Percentiles rank a stretch among this genome's conserved stretches.
These are phyloP conservation scores for Calyptomena viridis DNA, from an alignment of 2,113 vertebrate species.

Conservation along the genomic window DNA sequence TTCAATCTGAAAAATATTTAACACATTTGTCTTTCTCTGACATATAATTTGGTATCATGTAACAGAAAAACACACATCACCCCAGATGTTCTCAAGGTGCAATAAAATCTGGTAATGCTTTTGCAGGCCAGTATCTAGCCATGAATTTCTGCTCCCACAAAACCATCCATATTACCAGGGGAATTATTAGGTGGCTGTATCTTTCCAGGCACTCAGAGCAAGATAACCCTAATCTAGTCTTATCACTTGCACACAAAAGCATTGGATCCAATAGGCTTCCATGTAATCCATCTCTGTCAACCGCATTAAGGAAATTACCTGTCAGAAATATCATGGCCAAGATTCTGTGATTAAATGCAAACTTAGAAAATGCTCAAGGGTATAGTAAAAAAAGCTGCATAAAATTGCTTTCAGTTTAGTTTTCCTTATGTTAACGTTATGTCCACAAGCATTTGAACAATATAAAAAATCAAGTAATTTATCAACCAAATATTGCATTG, in stretches of 20 bases:
- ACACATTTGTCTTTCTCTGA: constrained; percentile 43
- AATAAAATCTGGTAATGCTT: constrained; percentile 41
- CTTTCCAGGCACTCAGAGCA: constrained; percentile 71
- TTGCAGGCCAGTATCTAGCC: constrained; percentile 42
- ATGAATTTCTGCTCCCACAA: constrained; percentile 56
- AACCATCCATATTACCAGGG: constrained; percentile 67
- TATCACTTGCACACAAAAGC: constrained; percentile 81
- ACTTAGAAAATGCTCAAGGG: constrained; percentile 78
- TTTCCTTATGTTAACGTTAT: constrained; percentile 66
- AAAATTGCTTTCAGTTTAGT: constrained; percentile 73
- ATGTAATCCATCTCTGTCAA: constrained; percentile 88
- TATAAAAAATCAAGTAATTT: constrained; percentile 50
- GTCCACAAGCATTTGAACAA: constrained; percentile 66
- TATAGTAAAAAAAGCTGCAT: constrained; percentile 63
- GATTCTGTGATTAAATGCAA: constrained; percentile 87
- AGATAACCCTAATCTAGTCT: constrained; percentile 81
- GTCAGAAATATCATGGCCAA: constrained; percentile 84
- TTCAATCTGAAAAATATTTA: not conserved
- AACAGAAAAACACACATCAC: not conserved
- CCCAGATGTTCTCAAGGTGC: constrained; percentile 56
- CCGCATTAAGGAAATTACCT: constrained; percentile 89
- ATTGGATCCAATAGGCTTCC: constrained; percentile 71
- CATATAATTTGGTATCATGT: constrained; percentile 18
- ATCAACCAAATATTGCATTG: constrained; percentile 20
- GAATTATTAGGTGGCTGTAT: constrained; percentile 81